Percentiles rank a stretch among this genome's conserved stretches.
phyloP scores from a whole-genome alignment of 2,888 invertebrate genomes.

The Meghimatium bilineatum region DNA sequence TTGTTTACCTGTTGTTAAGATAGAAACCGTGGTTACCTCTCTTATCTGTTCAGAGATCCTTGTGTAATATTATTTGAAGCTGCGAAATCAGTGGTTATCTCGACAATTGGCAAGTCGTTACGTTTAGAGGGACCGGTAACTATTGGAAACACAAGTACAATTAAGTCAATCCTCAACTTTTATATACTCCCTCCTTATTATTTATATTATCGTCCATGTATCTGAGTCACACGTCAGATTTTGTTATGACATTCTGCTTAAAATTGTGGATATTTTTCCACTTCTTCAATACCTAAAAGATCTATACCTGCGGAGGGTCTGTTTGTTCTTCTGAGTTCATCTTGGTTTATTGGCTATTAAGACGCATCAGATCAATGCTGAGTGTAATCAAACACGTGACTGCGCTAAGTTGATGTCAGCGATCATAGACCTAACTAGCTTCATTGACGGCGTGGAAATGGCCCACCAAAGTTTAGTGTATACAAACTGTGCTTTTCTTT shows the following conservation, averaged over 20 bases:
- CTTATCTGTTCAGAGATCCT: too few relatives aligned
- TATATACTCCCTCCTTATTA: neutral
- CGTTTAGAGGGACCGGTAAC: too few relatives aligned
- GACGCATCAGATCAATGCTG: neutral
- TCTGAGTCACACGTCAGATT: neutral
- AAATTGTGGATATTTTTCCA: neutral
- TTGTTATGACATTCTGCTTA: neutral
- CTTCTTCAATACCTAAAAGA: neutral
- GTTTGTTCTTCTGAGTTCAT: constrained; percentile 16
- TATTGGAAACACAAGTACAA: too few relatives aligned
- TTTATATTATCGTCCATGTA: neutral
- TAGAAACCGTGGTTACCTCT: too few relatives aligned
- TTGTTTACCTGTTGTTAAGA: too few relatives aligned
- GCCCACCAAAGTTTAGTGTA: constrained; percentile 6
- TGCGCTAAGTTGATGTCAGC: neutral
- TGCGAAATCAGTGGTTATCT: too few relatives aligned
- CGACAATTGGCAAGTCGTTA: too few relatives aligned
- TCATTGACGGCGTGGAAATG: constrained; percentile 1
- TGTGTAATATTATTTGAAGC: too few relatives aligned
- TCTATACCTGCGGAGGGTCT: neutral
- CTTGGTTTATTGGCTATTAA: constrained; percentile 35
- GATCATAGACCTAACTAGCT: constrained; percentile 20
- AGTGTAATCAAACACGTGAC: constrained; percentile 5
- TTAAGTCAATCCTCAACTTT: too few relatives aligned
- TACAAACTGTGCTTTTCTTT: constrained; percentile 18